phyloP scores from a whole-genome alignment of 35 echinoderm and acorn worm genomes.

The Eucidaris tribuloides region DNA sequence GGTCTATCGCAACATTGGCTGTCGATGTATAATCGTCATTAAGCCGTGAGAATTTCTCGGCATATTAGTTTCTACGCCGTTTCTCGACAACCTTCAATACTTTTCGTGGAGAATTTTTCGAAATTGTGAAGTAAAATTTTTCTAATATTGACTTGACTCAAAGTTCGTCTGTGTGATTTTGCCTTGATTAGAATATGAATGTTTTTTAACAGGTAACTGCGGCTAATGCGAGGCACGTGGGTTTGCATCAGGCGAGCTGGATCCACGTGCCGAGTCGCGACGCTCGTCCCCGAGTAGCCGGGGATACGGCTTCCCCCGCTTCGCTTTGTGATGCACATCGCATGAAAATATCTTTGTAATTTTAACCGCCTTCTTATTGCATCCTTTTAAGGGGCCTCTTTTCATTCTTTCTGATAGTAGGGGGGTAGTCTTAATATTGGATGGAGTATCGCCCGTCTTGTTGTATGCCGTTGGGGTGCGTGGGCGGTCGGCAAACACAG shows the following conservation, averaged over 20 bases:
- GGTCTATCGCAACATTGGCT: constrained; percentile 7
- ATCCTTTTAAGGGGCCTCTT: constrained; percentile 1
- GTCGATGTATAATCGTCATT: neutral
- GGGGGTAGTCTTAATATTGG: constrained; percentile 5
- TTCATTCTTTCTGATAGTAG: neutral
- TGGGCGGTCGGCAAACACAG: neutral
- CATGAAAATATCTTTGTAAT: constrained; percentile 65
- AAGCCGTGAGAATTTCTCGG: constrained; percentile 40
- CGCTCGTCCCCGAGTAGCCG: constrained; percentile 19
- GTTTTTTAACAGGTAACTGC: constrained; percentile 48
- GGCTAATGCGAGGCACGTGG: constrained; percentile 37
- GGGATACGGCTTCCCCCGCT: constrained; percentile 13
- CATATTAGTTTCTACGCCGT: constrained; percentile 26
- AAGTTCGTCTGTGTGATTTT: constrained; percentile 50
- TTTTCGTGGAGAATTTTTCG: constrained; percentile 7
- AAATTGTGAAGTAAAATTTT: constrained; percentile 21
- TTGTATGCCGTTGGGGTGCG: constrained; percentile 9
- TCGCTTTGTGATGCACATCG: constrained; percentile 38
- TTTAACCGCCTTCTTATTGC: constrained; percentile 49
- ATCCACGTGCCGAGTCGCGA: constrained; percentile 5
- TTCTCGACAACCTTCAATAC: neutral
- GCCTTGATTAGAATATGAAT: constrained; percentile 54
- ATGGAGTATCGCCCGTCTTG: neutral
- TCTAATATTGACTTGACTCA: constrained; percentile 36
- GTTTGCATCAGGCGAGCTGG: neutral